phyloP scores from a whole-genome alignment of 2,888 invertebrate genomes.

The Stenoptilia bipunctidactyla region DNA sequence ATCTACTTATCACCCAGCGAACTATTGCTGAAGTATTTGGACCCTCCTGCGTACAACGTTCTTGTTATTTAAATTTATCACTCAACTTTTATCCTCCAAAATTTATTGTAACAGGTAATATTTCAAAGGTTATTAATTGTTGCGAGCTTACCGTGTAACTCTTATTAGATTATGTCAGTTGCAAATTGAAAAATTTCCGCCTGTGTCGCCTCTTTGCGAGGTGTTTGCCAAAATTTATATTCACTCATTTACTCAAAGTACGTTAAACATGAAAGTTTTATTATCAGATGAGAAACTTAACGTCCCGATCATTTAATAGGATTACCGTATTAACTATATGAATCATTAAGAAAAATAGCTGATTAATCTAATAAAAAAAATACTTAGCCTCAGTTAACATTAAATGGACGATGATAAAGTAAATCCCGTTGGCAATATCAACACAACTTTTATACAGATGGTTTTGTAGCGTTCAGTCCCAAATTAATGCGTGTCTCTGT shows the following conservation, averaged over 20 bases:
- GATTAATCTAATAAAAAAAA: no score
- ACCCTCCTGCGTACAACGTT: slow-evolving; percentile 23
- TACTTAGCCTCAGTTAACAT: no score
- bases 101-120: slow-evolving; percentile 69
- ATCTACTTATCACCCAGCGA: slow-evolving; percentile 56
- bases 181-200: slow-evolving; percentile 71
- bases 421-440: no score
- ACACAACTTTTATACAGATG: no score
- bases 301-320: slow-evolving; percentile 15
- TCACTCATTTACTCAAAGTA: slow-evolving; percentile 68
- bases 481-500: slow-evolving; percentile 50
- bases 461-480: no score
- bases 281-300: no score
- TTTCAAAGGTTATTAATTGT: slow-evolving; percentile 70
- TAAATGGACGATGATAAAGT: no score
- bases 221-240: slow-evolving; percentile 70
- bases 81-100: slow-evolving; percentile 67
- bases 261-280: slow-evolving; percentile 27
- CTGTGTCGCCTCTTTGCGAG: slow-evolving; percentile 66
- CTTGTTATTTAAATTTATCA: slow-evolving; percentile 70
- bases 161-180: slow-evolving; percentile 70
- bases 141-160: slow-evolving; percentile 64
- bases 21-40: slow-evolving; percentile 63
- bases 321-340: neutral
- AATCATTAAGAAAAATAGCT: no score